Percentiles rank a stretch among this genome's conserved stretches.
Evolutionary conservation across 2,888 invertebrate species (phyloP).

Genomic region (Auanema freiburgensis): DNA sequence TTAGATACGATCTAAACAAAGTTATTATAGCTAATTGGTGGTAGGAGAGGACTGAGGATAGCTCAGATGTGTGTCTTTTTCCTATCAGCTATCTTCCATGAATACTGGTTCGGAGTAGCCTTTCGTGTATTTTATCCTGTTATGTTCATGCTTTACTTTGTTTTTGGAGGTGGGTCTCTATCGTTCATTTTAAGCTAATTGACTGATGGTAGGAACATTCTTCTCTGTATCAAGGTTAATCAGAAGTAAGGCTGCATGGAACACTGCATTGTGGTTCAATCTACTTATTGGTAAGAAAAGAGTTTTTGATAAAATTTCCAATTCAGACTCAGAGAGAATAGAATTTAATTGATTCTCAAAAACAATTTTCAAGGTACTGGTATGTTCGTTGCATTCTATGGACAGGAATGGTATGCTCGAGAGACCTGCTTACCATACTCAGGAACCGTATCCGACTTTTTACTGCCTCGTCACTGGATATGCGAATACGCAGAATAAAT

Average conservation of each 20-base stretch:
- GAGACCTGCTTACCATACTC: constrained; percentile 55
- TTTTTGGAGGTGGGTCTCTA: constrained; percentile 72
- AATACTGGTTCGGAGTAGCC: constrained; percentile 79
- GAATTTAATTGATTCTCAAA: neutral
- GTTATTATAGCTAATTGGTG: constrained; percentile 43
- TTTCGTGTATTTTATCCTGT: constrained; percentile 87
- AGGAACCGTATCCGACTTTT: constrained; percentile 32
- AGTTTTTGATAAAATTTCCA: constrained; percentile 5
- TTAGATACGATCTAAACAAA: neutral
- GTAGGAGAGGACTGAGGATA: constrained; percentile 52
- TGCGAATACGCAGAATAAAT: constrained; percentile 24
- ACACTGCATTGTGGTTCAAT: constrained; percentile 82
- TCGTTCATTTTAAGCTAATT: constrained; percentile 57
- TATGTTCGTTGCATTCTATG: constrained; percentile 61
- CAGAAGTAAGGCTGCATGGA: constrained; percentile 70
- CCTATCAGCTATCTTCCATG: constrained; percentile 84
- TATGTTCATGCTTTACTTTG: constrained; percentile 78
- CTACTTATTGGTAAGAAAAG: constrained; percentile 73
- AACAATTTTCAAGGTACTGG: constrained; percentile 50
- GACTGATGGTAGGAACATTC: constrained; percentile 50
- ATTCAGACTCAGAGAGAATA: neutral
- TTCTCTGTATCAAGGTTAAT: constrained; percentile 68
- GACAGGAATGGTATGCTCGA: constrained; percentile 78
- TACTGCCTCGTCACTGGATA: constrained; percentile 50
- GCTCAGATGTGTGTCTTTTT: constrained; percentile 76